These are phyloP conservation scores for Dromius quadrimaculatus DNA, from an alignment of 2,888 invertebrate genomes.

Conservation along the genomic window DNA sequence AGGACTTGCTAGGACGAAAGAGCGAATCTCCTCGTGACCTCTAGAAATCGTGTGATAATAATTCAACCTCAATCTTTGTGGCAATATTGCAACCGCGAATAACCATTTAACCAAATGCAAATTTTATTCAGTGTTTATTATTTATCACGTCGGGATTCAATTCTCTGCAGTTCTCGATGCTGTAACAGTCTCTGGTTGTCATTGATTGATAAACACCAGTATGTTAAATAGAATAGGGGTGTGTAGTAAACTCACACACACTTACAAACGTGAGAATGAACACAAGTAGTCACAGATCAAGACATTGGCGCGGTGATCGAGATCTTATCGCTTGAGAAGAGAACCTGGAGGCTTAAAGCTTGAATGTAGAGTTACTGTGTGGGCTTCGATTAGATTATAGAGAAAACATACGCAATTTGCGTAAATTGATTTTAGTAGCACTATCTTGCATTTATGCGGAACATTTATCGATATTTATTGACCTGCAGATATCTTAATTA, in stretches of 20 bases:
- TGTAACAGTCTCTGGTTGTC: conserved; percentile 2
- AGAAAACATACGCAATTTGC: not conserved
- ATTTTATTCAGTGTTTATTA: conserved; percentile 22
- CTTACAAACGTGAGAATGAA: conserved; percentile 6
- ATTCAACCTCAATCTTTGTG: too few species aligned
- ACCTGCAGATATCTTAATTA: too few species aligned
- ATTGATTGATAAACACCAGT: conserved; percentile 36
- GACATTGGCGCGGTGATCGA: conserved; percentile 39
- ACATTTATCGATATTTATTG: not conserved
- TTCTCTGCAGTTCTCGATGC: not conserved
- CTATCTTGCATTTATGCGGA: not conserved
- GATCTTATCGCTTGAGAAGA: conserved; percentile 31
- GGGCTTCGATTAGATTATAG: not conserved
- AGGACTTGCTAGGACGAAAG: too few species aligned
- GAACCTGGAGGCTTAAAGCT: not conserved
- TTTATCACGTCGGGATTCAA: conserved; percentile 19
- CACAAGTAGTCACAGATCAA: conserved; percentile 46
- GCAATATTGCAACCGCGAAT: conserved; percentile 4
- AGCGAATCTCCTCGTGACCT: too few species aligned
- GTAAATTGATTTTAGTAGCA: conserved; percentile 2
- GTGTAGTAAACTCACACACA: conserved; percentile 8
- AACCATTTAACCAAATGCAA: conserved; percentile 11
- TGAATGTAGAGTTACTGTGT: not conserved
- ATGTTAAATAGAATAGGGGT: conserved; percentile 31
- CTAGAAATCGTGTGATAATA: too few species aligned